Conservation (phyloP, 2,113 vertebrate genomes). For the Labrus mixtus region DNA sequence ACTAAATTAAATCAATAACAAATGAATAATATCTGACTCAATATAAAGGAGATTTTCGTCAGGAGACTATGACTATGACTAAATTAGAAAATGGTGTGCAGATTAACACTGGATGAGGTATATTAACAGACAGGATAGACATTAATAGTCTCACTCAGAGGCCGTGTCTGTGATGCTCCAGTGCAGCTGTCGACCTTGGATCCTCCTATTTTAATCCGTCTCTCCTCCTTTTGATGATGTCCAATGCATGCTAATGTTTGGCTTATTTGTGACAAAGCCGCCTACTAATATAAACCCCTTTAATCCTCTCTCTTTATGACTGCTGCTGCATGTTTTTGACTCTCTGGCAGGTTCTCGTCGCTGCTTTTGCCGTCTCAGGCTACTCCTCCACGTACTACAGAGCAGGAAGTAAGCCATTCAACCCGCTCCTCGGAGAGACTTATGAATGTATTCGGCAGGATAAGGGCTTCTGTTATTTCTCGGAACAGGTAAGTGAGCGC, state of each 20-base stretch:
- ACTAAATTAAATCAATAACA: too few relatives aligned
- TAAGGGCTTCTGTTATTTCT: conserved; percentile 98
- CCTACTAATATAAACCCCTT: conserved; percentile 1
- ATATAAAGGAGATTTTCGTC: too few relatives aligned
- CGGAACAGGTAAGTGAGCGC: conserved; percentile 90
- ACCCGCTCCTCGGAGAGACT: conserved; percentile 96
- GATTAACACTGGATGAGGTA: too few relatives aligned
- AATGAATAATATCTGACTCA: too few relatives aligned
- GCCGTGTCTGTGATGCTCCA: conserved; percentile 7
- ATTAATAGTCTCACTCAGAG: conserved; percentile 23
- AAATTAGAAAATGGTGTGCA: too few relatives aligned
- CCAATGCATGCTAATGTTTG: conserved; percentile 36
- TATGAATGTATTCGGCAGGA: conserved; percentile 99
- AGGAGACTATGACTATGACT: too few relatives aligned
- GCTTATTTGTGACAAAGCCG: conserved; percentile 14
- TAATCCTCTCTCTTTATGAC: conserved; percentile 26
- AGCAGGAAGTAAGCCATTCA: conserved; percentile 99
- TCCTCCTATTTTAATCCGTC: conserved; percentile 25
- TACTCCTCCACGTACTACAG: conserved; percentile 98
- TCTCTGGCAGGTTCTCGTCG: conserved; percentile 91
- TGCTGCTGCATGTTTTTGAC: conserved; percentile 22
- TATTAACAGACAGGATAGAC: neutral
- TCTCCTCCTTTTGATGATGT: conserved; percentile 1
- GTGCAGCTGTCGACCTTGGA: conserved; percentile 37
- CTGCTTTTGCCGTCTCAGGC: conserved; percentile 97